A percentile compares a stretch with the other conserved stretches of the same genome.
These are phyloP conservation scores for Aeoliscus strigatus DNA, from an alignment of 2,797 vertebrate species.

Conservation along the genomic window DNA sequence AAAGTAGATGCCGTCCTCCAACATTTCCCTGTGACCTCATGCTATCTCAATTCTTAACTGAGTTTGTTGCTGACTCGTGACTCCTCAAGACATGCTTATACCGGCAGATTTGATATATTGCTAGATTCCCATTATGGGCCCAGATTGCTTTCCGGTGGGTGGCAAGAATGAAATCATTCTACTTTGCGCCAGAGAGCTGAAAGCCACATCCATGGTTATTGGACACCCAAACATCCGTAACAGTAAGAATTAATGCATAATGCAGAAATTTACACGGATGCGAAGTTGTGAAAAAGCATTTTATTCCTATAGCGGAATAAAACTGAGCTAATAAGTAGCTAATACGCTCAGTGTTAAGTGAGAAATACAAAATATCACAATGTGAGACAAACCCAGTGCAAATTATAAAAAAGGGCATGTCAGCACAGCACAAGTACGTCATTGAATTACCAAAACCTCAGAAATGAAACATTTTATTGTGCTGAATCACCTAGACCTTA, in stretches of 20 bases:
- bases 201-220: conserved; percentile 50
- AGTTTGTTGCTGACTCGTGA: conserved; percentile 58
- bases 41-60: conserved; percentile 45
- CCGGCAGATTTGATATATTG: conserved; percentile 62
- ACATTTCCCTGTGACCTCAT: conserved; percentile 48
- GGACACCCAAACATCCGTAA: conserved; percentile 44
- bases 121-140: conserved; percentile 62
- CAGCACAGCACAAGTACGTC: too few species aligned
- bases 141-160: conserved; percentile 68
- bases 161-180: conserved; percentile 55
- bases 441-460: too few species aligned
- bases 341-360: too few species aligned
- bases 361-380: too few species aligned
- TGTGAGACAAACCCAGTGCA: too few species aligned
- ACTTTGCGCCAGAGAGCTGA: conserved; percentile 46
- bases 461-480: too few species aligned
- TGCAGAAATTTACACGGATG: conserved; percentile 17
- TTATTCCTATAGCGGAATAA: conserved; percentile 6
- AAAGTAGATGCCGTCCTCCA: conserved; percentile 12
- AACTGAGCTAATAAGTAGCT: conserved; percentile 24
- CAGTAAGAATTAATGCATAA: conserved; percentile 17
- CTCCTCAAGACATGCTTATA: conserved; percentile 58
- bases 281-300: conserved; percentile 1
- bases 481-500: too few species aligned
- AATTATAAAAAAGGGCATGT: too few species aligned